phyloP scores from a whole-genome alignment of 2,797 vertebrate species.

The Sitta carolinensis region DNA sequence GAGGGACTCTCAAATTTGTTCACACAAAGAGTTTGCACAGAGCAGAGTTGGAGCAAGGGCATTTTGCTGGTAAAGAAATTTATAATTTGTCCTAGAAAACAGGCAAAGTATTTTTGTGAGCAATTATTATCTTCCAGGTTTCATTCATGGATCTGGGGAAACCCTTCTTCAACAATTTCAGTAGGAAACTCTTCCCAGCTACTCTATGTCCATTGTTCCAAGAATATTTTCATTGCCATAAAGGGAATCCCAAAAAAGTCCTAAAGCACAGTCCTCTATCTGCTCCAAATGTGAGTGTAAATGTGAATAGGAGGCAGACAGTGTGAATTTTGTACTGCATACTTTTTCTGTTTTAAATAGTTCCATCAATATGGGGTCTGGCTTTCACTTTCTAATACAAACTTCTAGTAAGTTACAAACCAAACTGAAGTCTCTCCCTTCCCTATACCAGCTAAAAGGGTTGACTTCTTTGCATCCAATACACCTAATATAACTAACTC shows the following conservation, averaged over 20 bases:
- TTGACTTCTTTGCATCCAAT: background rate
- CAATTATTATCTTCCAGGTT: background rate
- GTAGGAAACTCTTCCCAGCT: background rate
- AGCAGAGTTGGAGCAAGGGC: background rate
- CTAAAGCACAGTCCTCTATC: background rate
- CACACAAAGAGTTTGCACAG: background rate
- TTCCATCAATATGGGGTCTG: background rate
- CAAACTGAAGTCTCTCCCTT: background rate
- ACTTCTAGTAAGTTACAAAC: background rate
- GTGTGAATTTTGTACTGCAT: background rate
- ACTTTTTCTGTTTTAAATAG: background rate
- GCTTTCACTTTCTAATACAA: slow-evolving; percentile 1
- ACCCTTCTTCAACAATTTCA: background rate
- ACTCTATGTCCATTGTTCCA: background rate
- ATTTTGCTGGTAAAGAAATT: background rate
- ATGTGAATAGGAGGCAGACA: background rate
- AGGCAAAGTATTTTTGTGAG: background rate
- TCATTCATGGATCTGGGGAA: background rate
- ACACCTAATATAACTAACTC: background rate
- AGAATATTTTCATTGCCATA: background rate
- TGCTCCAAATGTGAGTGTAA: background rate
- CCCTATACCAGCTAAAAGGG: background rate
- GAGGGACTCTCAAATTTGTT: background rate
- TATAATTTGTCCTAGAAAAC: background rate
- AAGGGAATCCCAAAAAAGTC: background rate